phyloP scores from a whole-genome alignment of 2,797 vertebrate species.

The Sebastes cheni region DNA sequence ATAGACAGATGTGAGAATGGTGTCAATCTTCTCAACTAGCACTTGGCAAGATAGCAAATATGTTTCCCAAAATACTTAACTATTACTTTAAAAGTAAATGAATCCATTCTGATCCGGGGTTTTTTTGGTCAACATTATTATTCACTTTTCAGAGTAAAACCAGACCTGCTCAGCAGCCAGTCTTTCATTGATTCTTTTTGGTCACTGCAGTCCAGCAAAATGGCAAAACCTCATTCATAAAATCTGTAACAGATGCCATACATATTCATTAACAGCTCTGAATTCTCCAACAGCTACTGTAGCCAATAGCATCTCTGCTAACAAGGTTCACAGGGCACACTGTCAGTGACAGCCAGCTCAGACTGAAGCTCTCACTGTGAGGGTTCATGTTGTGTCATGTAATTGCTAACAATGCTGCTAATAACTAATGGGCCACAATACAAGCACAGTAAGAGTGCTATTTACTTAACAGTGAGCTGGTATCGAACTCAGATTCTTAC shows the following conservation, averaged over 20 bases:
- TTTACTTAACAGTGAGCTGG: background rate
- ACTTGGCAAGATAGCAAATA: background rate
- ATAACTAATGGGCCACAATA: background rate
- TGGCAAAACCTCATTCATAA: background rate
- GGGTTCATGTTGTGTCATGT: background rate
- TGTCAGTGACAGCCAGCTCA: background rate
- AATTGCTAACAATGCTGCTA: background rate
- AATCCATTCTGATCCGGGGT: background rate
- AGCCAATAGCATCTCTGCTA: background rate
- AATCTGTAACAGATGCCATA: background rate
- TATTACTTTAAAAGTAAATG: too few species aligned
- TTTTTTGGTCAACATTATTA: background rate
- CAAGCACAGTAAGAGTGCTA: background rate
- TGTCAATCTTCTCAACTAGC: background rate
- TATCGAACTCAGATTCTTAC: background rate
- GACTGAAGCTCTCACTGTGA: background rate
- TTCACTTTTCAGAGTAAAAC: background rate
- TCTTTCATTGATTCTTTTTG: background rate
- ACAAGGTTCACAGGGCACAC: background rate
- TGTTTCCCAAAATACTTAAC: background rate
- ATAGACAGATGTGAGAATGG: background rate
- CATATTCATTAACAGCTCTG: slow-evolving; percentile 1
- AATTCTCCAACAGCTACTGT: background rate
- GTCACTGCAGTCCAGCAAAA: background rate
- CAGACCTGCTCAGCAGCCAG: background rate